Evolutionary conservation across 2,113 vertebrate species (phyloP).

Genomic region (Thymallus thymallus): DNA sequence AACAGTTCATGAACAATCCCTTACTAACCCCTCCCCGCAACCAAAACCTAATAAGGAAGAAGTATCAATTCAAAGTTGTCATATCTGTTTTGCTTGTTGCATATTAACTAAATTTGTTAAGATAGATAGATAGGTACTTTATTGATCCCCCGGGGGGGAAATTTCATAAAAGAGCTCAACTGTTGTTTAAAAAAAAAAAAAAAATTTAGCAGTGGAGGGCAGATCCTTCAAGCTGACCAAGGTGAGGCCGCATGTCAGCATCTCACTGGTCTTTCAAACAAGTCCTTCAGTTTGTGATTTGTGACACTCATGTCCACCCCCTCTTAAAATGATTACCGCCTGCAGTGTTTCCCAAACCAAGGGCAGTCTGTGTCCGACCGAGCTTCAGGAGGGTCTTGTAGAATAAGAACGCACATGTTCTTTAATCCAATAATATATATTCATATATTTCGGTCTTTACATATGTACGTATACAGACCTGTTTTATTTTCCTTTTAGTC

Average conservation of each 20-base stretch:
- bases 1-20: background rate
- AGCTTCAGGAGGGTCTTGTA: conserved; percentile 10
- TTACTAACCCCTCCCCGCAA: background rate
- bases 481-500: conserved; percentile 26
- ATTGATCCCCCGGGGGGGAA: no score
- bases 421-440: conserved; percentile 55
- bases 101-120: background rate
- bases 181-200: no score
- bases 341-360: conserved; percentile 24
- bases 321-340: background rate
- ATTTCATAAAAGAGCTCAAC: no score
- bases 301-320: background rate
- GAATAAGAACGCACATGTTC: conserved; percentile 4
- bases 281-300: background rate
- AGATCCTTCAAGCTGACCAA: background rate
- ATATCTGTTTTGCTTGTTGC: background rate
- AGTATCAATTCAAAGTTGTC: background rate
- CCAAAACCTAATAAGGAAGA: background rate
- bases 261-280: background rate
- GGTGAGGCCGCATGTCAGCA: background rate
- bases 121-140: no score
- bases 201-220: background rate
- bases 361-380: conserved; percentile 16
- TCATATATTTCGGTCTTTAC: conserved; percentile 51
- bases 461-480: conserved; percentile 53